These are phyloP conservation scores for Aporophyla lueneburgensis DNA, from an alignment of 2,888 invertebrate genomes.

Conservation along the genomic window DNA sequence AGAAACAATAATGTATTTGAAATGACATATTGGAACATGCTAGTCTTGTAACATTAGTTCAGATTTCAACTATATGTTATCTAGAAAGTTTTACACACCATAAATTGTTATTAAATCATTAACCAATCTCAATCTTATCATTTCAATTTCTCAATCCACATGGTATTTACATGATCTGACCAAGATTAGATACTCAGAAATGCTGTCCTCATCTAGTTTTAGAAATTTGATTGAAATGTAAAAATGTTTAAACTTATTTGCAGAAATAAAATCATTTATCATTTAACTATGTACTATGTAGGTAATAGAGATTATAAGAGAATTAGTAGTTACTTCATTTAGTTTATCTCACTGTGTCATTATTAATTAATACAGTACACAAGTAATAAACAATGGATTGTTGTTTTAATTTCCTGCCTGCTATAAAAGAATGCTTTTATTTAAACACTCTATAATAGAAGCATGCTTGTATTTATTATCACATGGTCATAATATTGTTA, in stretches of 20 bases:
- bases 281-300: too few species aligned
- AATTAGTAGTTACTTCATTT: background rate
- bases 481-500: constrained; percentile 6
- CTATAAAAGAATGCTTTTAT: constrained; percentile 1
- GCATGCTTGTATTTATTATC: constrained; percentile 9
- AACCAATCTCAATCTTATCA: background rate
- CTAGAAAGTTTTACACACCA: background rate
- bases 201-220: too few species aligned
- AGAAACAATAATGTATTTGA: too few species aligned
- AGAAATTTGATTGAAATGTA: too few species aligned
- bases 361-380: background rate
- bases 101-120: background rate
- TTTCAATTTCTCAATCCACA: too few species aligned
- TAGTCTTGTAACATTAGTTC: background rate
- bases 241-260: too few species aligned
- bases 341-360: background rate
- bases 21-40: too few species aligned
- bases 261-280: too few species aligned
- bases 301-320: background rate
- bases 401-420: constrained; percentile 36
- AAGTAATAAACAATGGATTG: constrained; percentile 9
- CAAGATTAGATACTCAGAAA: too few species aligned
- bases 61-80: background rate
- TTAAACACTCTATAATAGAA: background rate
- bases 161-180: too few species aligned